phyloP scores from a whole-genome alignment of 1,140 invertebrate genomes.

The Drosophila nikananu region DNA sequence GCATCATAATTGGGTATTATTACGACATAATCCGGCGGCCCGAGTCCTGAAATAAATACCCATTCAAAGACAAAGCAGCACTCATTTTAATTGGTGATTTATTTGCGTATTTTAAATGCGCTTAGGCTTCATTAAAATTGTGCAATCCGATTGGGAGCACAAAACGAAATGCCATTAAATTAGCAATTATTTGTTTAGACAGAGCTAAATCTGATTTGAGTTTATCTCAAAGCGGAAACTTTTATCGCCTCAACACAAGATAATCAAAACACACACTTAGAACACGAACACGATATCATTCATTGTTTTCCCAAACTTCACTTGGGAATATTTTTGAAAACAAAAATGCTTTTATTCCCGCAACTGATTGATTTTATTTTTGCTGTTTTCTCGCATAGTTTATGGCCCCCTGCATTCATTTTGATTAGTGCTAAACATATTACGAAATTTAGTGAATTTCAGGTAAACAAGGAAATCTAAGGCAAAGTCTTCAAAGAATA shows the following conservation, averaged over 20 bases:
- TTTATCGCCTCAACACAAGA: conserved; percentile 22
- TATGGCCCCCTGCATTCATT: conserved; percentile 10
- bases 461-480: conserved; percentile 21
- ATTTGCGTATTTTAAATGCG: conserved; percentile 23
- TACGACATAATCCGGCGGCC: conserved; percentile 7
- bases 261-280: conserved; percentile 8
- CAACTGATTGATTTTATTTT: conserved; percentile 30
- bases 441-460: conserved; percentile 3
- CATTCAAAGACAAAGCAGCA: conserved; percentile 21
- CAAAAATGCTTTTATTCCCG: conserved; percentile 5
- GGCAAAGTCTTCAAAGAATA: neutral
- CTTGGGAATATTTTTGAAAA: conserved; percentile 20
- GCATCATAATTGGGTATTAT: conserved; percentile 39
- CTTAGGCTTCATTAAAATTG: conserved; percentile 12
- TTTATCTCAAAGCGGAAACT: conserved; percentile 4
- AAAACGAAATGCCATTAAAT: conserved; percentile 33
- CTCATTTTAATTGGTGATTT: conserved; percentile 18
- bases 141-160: conserved; percentile 28
- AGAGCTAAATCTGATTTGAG: conserved; percentile 12
- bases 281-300: conserved; percentile 19
- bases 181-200: conserved; percentile 9
- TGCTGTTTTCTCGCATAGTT: neutral
- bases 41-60: conserved; percentile 9
- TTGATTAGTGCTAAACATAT: conserved; percentile 16
- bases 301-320: conserved; percentile 14